A percentile compares a stretch with the other conserved stretches of the same genome.
Conservation (phyloP, 2,113 vertebrate species). For the Myocastor coypus region DNA sequence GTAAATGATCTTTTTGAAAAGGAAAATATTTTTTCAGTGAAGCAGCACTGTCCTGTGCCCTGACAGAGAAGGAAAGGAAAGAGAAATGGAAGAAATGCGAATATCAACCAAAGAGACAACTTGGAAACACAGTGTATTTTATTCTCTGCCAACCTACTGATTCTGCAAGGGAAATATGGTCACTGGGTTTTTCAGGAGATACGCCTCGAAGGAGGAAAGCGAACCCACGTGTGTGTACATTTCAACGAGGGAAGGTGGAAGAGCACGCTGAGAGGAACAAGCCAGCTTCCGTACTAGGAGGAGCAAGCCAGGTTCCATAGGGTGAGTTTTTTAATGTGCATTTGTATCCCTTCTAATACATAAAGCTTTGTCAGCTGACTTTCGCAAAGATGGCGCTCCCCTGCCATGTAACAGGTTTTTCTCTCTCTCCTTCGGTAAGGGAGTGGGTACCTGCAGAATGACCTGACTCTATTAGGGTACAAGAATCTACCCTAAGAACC, state of each 20-base stretch:
- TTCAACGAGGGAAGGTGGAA: background rate
- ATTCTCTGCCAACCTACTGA: background rate
- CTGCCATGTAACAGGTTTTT: background rate
- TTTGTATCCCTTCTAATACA: background rate
- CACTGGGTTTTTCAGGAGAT: background rate
- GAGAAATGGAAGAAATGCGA: background rate
- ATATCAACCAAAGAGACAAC: background rate
- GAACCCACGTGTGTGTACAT: background rate
- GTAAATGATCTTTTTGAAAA: slow-evolving; percentile 8
- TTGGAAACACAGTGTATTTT: background rate
- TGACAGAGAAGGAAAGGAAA: background rate
- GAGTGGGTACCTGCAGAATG: background rate
- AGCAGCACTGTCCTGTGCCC: background rate
- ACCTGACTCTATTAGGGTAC: background rate
- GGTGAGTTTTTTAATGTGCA: background rate
- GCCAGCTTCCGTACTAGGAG: background rate
- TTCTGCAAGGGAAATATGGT: background rate
- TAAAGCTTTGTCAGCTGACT: background rate
- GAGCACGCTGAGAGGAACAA: background rate
- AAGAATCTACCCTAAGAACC: background rate
- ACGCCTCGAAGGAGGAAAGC: background rate
- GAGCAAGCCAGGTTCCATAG: background rate
- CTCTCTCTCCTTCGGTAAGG: background rate
- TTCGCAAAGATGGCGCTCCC: background rate
- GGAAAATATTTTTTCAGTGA: background rate